Conservation (phyloP, 2,113 vertebrate genomes). For the Micronycteris hirsuta region DNA sequence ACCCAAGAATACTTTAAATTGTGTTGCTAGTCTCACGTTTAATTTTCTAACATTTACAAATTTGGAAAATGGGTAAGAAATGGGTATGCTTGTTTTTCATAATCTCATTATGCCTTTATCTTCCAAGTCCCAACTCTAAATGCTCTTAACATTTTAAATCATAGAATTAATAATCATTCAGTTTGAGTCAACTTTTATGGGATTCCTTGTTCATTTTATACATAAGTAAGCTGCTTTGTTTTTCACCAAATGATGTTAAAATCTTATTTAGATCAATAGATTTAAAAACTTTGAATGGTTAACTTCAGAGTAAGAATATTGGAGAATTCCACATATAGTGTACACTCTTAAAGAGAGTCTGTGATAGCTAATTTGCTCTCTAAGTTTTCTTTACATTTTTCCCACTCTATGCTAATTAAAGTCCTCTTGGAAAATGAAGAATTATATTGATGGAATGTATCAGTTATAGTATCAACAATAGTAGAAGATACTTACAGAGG, state of each 20-base stretch:
- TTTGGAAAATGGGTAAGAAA: neutral
- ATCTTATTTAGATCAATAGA: neutral
- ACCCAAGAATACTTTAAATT: neutral
- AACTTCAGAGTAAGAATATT: neutral
- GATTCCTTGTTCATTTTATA: neutral
- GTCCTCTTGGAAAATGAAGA: slow-evolving; percentile 12
- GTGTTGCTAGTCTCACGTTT: neutral
- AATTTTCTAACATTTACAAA: neutral
- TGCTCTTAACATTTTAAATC: neutral
- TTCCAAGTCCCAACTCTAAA: neutral
- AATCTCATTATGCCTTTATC: neutral
- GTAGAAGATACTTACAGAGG: neutral
- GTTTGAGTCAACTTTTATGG: neutral
- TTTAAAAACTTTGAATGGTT: neutral
- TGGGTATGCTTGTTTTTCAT: neutral
- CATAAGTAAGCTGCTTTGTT: neutral
- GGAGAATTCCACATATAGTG: neutral
- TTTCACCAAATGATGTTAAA: neutral
- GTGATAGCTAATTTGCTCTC: neutral
- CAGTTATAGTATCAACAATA: neutral
- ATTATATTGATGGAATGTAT: neutral
- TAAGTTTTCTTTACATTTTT: neutral
- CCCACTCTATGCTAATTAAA: neutral
- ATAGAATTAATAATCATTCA: neutral
- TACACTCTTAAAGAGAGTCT: neutral